Base-by-base conservation (phyloP, 2,888 invertebrate genomes). In the Leucozona laternaria region DNA sequence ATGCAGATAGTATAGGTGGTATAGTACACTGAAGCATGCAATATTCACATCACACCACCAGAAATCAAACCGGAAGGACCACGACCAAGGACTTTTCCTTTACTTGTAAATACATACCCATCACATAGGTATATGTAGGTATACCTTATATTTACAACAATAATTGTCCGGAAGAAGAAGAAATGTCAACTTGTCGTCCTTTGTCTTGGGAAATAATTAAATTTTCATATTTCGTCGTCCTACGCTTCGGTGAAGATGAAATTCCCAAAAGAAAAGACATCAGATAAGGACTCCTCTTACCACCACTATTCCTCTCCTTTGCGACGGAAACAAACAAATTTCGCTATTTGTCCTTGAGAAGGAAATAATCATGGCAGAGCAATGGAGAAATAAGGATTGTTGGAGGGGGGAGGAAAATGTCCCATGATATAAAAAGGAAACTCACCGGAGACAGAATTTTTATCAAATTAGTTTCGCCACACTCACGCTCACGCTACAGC, bases 381-480 rank as follows among this genome's bases (percentile, higher is more conserved):
- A 22, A 15, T 48, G 50, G 6, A 31, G 6, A 8, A 7, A 10
- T 6, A 22, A 7, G 13, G 11, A 17, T 40, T 37, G 22, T 2
- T 6, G 17, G 45, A 17, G 50, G 22, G 20, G 53, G 45, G 55
- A 11, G 43, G 17, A 28, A 62, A 37, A 64, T 22, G 50, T 70
- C 70, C 50, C 58, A 53, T 53, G 66, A n/a, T 40, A 25, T 50
- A 70, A 37, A 34, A 37, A 34, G 75, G 53, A 66, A 86, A 58
- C 78, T 70, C 86, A 86, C 78, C 79, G 82, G 82, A 86, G 86
- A 86, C 86, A 82, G 75, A 25, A 86, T 86, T 86, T 86, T 86
- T 86, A 86, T 86, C 86, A 82, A 86, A 86, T 86, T 86, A 86
- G 86, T 86, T 82, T 78, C 78, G 79, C 82, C 75, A 81, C 81